phyloP scores from a whole-genome alignment of 2,797 vertebrate species.

The Todus mexicanus region DNA sequence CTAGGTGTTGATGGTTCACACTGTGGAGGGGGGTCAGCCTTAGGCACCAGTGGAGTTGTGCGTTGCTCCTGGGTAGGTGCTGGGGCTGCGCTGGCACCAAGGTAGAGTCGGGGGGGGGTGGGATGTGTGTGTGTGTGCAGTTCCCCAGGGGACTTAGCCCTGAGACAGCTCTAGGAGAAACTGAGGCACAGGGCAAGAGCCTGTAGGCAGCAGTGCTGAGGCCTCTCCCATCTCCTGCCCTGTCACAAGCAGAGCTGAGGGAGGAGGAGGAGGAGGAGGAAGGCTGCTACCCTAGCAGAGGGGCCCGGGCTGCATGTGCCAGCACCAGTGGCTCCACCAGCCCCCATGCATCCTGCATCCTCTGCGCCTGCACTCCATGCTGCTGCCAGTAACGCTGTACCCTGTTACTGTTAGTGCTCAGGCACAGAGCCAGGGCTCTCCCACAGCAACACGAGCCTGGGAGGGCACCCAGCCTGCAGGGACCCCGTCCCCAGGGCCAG shows the following conservation, averaged over 20 bases:
- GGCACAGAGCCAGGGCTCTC: constrained; percentile 35
- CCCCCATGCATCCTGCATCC: background rate
- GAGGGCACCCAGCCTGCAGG: background rate
- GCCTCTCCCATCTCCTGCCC: background rate
- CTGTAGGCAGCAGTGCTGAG: background rate
- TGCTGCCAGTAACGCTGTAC: background rate
- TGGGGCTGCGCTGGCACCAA: accelerated
- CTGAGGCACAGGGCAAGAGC: background rate
- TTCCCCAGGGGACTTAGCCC: background rate
- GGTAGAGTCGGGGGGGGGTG: no score
- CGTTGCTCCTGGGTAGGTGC: background rate
- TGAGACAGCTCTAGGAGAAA: background rate
- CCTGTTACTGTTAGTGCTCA: background rate
- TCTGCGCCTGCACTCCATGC: background rate
- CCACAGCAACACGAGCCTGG: background rate
- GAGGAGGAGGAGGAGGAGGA: background rate
- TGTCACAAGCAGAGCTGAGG: background rate
- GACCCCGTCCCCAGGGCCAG: background rate
- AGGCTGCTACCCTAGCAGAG: background rate
- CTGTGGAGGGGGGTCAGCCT: accelerated
- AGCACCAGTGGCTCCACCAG: background rate
- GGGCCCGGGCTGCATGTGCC: background rate
- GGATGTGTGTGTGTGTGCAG: no score
- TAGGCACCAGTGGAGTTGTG: accelerated
- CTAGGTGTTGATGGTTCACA: background rate